Base-by-base conservation (phyloP, 92 coral and sea anemone species). In the Heteractis magnifica region DNA sequence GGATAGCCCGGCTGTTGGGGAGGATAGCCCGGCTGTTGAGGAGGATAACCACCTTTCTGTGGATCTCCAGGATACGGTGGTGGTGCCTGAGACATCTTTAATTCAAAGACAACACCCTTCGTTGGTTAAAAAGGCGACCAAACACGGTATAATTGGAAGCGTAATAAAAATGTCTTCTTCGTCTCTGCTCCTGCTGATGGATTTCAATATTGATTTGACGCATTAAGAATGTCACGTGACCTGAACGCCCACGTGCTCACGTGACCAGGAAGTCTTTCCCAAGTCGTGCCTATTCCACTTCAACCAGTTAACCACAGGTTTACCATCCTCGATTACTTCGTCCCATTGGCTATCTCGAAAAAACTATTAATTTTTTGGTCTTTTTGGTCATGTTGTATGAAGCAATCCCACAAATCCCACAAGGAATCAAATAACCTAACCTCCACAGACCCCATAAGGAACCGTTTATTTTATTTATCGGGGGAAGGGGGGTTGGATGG, bases 1-100 rank as follows among this genome's bases (percentile, higher is more conserved):
- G 82, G 77, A 71, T 89, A 86, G 13, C 84, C 89, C 14, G 84
- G 85, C 58, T 72, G 85, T 20, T 86, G 81, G 8, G 56, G 82
- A 6, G 82, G 77, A 51, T 84, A 84, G 71, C 82, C 87, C 4
- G 81, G 64, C 44, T 71, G 85, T 51, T 85, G 81, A 11, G 88
- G 88, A 78, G 70, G 70, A 62, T 62, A 62, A 4, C 21, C 21
- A 62, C 79, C 85, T 68, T 68, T 68, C 73, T 26, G 48, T 68
- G 48, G 73, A 26, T 68, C 73, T 21, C 73, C 73, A 6, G 73
- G 73, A 68, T 68, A 68, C 48, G 89, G 88, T 65, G 88, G 88
- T 78, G 53, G 84, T 49, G 51, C 75, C 51, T 77, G 81, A 48
- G 71, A 49, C 84, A 81, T 81, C 4, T 34, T 65, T 12, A 48